These are phyloP conservation scores for Resseliella maxima DNA, from an alignment of 2,888 invertebrate species.

Conservation along the genomic window DNA sequence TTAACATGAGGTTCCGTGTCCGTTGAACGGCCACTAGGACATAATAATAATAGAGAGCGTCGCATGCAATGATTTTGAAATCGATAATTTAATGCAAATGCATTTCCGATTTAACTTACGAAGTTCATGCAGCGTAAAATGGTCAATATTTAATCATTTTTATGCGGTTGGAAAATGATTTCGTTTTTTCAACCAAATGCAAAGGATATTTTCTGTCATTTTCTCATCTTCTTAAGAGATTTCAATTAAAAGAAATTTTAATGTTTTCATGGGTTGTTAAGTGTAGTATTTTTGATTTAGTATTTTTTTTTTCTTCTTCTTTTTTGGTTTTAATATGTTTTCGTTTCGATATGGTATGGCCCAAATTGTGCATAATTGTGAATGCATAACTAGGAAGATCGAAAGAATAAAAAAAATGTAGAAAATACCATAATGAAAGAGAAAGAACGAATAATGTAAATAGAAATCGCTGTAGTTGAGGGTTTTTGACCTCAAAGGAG, in stretches of 20 bases:
- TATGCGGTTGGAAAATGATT: not conserved
- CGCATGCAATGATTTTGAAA: constrained; percentile 27
- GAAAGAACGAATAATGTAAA: constrained; percentile 25
- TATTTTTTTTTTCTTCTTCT: not conserved
- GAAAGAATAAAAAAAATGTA: not conserved
- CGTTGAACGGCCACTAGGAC: not conserved
- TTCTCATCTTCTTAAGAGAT: not conserved
- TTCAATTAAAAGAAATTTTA: not conserved
- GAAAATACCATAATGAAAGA: not conserved
- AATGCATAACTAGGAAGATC: not conserved
- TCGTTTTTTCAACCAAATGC: not conserved
- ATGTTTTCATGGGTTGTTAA: not conserved
- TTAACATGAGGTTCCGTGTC: constrained; percentile 12
- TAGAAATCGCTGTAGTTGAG: constrained; percentile 51
- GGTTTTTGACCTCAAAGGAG: constrained; percentile 54
- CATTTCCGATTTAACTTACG: not conserved
- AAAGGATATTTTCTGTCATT: not conserved
- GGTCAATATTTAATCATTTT: not conserved
- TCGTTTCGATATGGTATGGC: no score
- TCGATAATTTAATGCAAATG: constrained; percentile 18
- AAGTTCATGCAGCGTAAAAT: not conserved
- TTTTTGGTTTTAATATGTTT: no score
- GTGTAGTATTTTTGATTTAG: not conserved
- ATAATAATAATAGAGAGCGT: not conserved
- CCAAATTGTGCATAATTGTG: not conserved